Evolutionary conservation across 1,140 invertebrate genomes (phyloP).

Genomic region (Grapholita molesta): DNA sequence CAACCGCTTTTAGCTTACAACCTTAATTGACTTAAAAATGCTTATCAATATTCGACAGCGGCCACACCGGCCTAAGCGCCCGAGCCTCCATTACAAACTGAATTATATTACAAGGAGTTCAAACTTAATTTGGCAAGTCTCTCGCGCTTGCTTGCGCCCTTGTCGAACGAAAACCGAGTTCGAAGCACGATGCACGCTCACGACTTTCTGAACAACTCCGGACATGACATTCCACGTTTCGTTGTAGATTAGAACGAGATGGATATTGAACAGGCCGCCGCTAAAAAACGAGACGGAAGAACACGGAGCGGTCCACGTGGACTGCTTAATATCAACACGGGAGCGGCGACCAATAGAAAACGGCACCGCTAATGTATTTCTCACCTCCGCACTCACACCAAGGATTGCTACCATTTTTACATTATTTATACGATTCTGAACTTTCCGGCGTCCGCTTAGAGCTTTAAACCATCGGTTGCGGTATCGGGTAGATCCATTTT

Average conservation of each 20-base stretch:
- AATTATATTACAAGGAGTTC: slow-evolving; percentile 36
- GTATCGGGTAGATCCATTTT: slow-evolving; percentile 41
- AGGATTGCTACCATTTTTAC: slow-evolving; percentile 56
- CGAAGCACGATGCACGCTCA: slow-evolving; percentile 77
- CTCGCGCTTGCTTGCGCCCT: slow-evolving; percentile 43
- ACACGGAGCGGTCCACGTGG: slow-evolving; percentile 72
- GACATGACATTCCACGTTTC: slow-evolving; percentile 78
- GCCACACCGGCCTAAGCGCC: slow-evolving; percentile 39
- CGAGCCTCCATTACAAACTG: slow-evolving; percentile 27
- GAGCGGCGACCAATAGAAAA: slow-evolving; percentile 76
- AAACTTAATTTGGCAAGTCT: slow-evolving; percentile 39
- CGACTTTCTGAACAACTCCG: slow-evolving; percentile 78
- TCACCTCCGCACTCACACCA: slow-evolving; percentile 76
- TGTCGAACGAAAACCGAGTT: slow-evolving; percentile 49
- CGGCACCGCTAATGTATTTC: slow-evolving; percentile 77
- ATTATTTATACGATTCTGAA: slow-evolving; percentile 58
- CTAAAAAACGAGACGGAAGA: slow-evolving; percentile 74
- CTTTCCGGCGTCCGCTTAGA: slow-evolving; percentile 43
- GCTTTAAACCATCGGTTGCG: slow-evolving; percentile 53
- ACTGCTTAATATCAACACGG: slow-evolving; percentile 76
- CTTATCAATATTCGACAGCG: slow-evolving; percentile 63
- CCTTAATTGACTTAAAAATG: slow-evolving; percentile 78
- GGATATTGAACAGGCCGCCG: slow-evolving; percentile 62
- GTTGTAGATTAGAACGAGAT: slow-evolving; percentile 76
- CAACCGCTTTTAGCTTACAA: slow-evolving; percentile 77